Percentiles rank a stretch among this genome's conserved stretches.
These are phyloP conservation scores for Cyanistes caeruleus DNA, from an alignment of 2,113 vertebrate genomes.

Conservation along the genomic window DNA sequence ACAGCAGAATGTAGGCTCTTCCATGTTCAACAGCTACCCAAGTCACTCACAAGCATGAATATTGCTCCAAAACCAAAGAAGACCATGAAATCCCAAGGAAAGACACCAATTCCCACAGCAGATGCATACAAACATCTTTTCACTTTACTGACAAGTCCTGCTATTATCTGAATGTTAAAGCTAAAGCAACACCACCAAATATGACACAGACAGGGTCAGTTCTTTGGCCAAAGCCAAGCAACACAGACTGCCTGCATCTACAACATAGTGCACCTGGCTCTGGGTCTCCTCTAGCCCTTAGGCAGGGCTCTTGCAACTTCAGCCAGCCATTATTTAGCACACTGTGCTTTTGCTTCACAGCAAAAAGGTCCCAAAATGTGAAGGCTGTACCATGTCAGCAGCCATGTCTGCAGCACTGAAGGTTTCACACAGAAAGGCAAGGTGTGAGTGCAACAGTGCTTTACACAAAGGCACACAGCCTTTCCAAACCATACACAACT, in stretches of 20 bases:
- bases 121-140: background rate
- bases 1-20: background rate
- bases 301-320: background rate
- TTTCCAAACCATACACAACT: background rate
- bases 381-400: background rate
- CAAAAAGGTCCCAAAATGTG: fast-evolving
- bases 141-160: background rate
- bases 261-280: background rate
- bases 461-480: background rate
- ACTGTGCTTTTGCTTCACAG: background rate
- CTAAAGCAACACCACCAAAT: background rate
- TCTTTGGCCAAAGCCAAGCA: background rate
- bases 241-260: background rate
- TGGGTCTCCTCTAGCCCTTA: background rate
- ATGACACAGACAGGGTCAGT: fast-evolving
- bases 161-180: background rate
- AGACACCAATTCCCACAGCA: background rate
- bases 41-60: background rate
- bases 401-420: background rate
- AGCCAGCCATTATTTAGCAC: background rate
- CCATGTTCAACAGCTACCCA: background rate
- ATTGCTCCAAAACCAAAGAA: background rate
- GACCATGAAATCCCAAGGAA: background rate
- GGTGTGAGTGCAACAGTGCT: background rate
- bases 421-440: background rate